Evolutionary conservation across 2,888 invertebrate genomes (phyloP), one percentile per base, ranked within the genome.

Genomic region (Hoplodrina ambigua): DNA sequence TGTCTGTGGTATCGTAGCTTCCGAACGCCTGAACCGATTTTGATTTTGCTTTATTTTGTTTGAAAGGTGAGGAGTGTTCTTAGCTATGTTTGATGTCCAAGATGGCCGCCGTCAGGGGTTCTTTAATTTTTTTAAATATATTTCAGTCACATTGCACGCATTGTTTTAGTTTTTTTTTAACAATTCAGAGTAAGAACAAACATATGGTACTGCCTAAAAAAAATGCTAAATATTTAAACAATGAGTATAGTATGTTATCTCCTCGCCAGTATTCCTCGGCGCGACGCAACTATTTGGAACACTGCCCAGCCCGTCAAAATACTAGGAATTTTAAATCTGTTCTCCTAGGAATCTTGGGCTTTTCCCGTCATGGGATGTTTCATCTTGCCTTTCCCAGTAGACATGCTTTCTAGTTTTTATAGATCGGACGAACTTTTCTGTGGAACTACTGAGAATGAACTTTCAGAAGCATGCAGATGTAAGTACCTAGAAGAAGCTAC

Each of bases 261-360:
- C 44, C 37, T 64, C n/a, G 53, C 7, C 1, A 49, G 19, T 15
- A 54, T 60, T 75, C 20, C 20, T 4, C 6, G 52, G 55, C 8
- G 6, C 7, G 11, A 63, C 46, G 41, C 57, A 53, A 75, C 15
- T 25, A 30, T 49, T 64, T 69, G 64, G 76, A 70, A 15, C 17
- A n/a, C 19, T 60, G 69, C 63, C 69, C 55, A 63, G 19, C 7
- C 0, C 19, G 41, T 53, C 52, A 33, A 6, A 15, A 19, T 64
- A 53, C 59, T 11, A 5, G 15, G 54, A 75, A 69, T 56, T 41
- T 25, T 41, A 52, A 46, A 52, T 50, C 17, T 13, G 25, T n/a
- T 44, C 2, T 0, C 13, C 17, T 17, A 30, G 19, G 53, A 50
- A 25, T 50, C 41, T 17, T n/a, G 49, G 56, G 58, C 4, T 52